Base-by-base conservation (phyloP, 1,140 invertebrate species). In the Rhopalosiphum maidis region DNA sequence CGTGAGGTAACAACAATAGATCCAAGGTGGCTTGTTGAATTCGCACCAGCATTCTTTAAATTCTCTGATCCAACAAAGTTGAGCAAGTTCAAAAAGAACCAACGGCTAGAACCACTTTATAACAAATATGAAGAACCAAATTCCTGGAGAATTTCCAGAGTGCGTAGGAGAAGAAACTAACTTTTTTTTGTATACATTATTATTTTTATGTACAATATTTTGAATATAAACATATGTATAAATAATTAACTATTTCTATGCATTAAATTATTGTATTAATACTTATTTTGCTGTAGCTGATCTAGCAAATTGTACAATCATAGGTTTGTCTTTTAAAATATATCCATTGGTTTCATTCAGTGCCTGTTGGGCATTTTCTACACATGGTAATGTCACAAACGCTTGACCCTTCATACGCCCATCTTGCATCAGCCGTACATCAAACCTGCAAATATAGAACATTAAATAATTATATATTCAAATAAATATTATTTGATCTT, bases 121-220 rank as follows among this genome's bases (percentile, higher is more conserved):
- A 99, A 99, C 95, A 99, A 99, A 96, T 99, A 99, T 95, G 99
- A 99, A 95, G 99, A 99, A 95, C 98, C 99, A 0, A 99, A 99
- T 95, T 97, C 99, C 0, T 99, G 99, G 99, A 97, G 99, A 95
- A 99, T 99, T 96, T 99, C 99, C 0, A 96, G 99, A 94, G 98
- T 99, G 87, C 96, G 98, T 87, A 96, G 98, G 94, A 96, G 98
- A 94, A 96, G 98, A 94, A 99, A 99, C 96, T 99, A 68, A 88
- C 25, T 6, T 87, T 92, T 46, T 46, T 51, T 77, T 77, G 18
- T n/a, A 30, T n/a, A n/a, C n/a, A 77, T 77, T 77, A 77, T n/a
- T 68, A n/a, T 77, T 77, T 5, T 77, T 43, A 8, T 86, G 48
- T 55, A 92, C 8, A 82, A 90, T 35, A 90, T 82, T 48, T 48